These are phyloP conservation scores for Papilio machaon DNA, from an alignment of 1,140 invertebrate species.

Conservation along the genomic window DNA sequence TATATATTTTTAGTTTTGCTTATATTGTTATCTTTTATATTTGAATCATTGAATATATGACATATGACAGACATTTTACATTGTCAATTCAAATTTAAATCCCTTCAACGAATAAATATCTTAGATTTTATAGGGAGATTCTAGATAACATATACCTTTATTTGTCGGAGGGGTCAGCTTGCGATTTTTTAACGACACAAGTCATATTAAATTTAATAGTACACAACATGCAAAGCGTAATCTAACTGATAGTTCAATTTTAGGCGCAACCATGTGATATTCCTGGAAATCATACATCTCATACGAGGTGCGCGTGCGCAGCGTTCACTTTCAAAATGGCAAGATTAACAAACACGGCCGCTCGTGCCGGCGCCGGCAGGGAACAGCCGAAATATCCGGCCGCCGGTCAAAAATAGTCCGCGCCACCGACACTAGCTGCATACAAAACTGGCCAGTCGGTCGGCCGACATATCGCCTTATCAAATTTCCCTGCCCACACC, in stretches of 20 bases:
- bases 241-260: neutral
- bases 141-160: too few species aligned
- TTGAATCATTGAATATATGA: neutral
- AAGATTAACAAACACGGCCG: constrained; percentile 43
- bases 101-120: too few species aligned
- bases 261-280: neutral
- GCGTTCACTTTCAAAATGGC: constrained; percentile 21
- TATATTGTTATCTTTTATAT: neutral
- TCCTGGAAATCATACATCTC: constrained; percentile 37
- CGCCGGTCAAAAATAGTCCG: constrained; percentile 73
- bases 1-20: neutral
- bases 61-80: neutral
- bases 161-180: neutral
- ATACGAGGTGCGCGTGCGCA: constrained; percentile 7
- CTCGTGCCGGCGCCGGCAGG: constrained; percentile 44
- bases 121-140: too few species aligned
- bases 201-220: neutral
- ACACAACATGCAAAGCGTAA: constrained; percentile 33
- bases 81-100: neutral
- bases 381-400: constrained; percentile 61
- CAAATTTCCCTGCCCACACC: constrained; percentile 77
- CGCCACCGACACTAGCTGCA: constrained; percentile 60
- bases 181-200: neutral
- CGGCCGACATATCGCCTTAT: constrained; percentile 69
- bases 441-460: constrained; percentile 74